Base-by-base conservation (phyloP, 2,797 vertebrate genomes). In the Hemitrygon akajei region DNA sequence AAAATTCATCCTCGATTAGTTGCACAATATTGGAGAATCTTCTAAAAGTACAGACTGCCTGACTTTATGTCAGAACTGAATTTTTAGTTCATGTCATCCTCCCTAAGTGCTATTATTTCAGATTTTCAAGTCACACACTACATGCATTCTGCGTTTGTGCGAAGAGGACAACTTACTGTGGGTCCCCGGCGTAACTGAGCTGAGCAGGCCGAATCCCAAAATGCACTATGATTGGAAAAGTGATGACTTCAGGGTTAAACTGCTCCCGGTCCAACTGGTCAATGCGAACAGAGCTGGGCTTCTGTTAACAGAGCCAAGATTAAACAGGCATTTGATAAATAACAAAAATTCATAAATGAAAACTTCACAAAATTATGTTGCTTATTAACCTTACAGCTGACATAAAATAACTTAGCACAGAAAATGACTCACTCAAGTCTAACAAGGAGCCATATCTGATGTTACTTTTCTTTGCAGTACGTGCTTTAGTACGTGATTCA, bases 181-280 rank as follows among this genome's bases (percentile, higher is more conserved):
- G 99, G 96, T 99, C 99, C 96, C 99, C 99, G 47, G 99, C 98
- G 86, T 99, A 99, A 97, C 99, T 99, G 95, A 99, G 98, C 95
- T 99, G 99, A 95, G 99, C 99, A 3, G 99, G 99, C 93, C 99
- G 97, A 96, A 99, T 99, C 87, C 99, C 99, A 16, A 99, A 99
- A 95, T 99, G 99, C 63, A 99, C 99, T 82, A 99, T 99, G 96
- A 99, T 98, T 93, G 99, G 99, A 95, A 99, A 99, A 94, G 99
- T 99, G 97, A 99, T 99, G 96, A 99, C 98, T 91, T 99, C 98
- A 0, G 98, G 97, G 96, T 99, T 99, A 97, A 99, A 99, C 96
- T 99, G 98, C 95, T 99, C 99, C 0, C 99, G 96, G 96, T 99
- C 99, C 96, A 99, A 96, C 91, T 99, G 99, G 97, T 99, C 99